Conservation (phyloP, 37 sponge, comb jelly and placozoan genomes). For the Geodia barretti region DNA sequence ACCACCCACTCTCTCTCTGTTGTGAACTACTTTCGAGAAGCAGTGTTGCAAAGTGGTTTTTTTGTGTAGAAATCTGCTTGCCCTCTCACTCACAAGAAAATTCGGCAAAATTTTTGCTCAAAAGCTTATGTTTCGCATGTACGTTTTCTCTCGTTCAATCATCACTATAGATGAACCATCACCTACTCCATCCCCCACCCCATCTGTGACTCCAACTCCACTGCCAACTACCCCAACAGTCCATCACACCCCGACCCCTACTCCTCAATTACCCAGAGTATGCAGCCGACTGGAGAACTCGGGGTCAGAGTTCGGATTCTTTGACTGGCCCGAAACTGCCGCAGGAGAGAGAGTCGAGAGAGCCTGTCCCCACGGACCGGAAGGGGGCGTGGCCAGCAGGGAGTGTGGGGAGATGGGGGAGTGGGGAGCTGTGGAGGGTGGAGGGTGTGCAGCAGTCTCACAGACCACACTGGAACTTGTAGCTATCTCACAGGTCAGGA, state of each 20-base stretch:
- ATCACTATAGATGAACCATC: too few species aligned
- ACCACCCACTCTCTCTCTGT: too few species aligned
- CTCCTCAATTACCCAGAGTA: background rate
- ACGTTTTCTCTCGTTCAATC: background rate
- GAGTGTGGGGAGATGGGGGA: background rate
- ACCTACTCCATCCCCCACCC: background rate
- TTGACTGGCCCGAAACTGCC: slow-evolving; percentile 10
- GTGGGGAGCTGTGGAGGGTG: slow-evolving; percentile 2
- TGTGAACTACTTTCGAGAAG: too few species aligned
- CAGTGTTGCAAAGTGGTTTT: too few species aligned
- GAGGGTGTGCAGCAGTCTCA: slow-evolving; percentile 1
- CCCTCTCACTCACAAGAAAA: too few species aligned
- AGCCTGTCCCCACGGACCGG: slow-evolving; percentile 33
- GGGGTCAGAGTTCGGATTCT: background rate
- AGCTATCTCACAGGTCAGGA: background rate
- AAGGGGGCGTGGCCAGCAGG: slow-evolving; percentile 1
- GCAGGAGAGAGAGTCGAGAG: background rate
- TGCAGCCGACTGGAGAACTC: background rate
- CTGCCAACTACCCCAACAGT: slow-evolving; percentile 6
- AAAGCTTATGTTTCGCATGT: background rate
- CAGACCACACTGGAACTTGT: background rate
- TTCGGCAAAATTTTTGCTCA: background rate
- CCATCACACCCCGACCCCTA: slow-evolving; percentile 2
- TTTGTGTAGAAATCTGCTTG: too few species aligned
- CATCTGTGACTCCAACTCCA: background rate